A percentile compares a stretch with the other conserved stretches of the same genome.
These are phyloP conservation scores for Clarias macrocephalus DNA, from an alignment of 2,113 vertebrate genomes.

Conservation along the genomic window DNA sequence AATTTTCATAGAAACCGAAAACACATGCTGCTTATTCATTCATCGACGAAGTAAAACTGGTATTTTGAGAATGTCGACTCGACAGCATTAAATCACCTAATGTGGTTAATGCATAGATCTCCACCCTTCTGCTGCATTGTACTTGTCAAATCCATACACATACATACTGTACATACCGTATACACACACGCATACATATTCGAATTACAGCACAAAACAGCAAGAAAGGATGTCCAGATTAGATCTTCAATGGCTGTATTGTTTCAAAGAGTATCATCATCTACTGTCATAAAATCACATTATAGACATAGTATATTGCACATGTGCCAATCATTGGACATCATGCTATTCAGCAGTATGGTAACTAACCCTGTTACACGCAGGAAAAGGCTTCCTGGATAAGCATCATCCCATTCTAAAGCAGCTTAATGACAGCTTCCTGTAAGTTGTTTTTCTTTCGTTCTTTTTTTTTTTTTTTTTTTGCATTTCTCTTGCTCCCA, in stretches of 20 bases:
- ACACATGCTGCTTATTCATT: neutral
- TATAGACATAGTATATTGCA: neutral
- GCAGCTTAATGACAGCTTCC: too few species aligned
- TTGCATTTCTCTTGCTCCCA: too few species aligned
- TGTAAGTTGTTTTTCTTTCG: too few species aligned
- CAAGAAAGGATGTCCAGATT: neutral
- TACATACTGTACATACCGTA: neutral
- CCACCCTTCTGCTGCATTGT: neutral
- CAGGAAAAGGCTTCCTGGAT: too few species aligned
- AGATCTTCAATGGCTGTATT: neutral
- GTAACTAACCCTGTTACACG: neutral
- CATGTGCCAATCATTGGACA: neutral
- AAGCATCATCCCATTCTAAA: too few species aligned
- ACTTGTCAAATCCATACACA: neutral
- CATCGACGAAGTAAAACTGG: neutral
- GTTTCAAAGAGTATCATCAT: neutral
- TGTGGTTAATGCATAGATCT: neutral
- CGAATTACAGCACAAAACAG: neutral
- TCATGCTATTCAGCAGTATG: neutral
- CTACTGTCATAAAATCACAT: neutral
- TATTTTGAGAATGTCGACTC: neutral
- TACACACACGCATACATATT: too few species aligned
- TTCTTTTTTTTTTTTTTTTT: too few species aligned
- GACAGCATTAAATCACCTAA: neutral
- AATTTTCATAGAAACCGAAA: neutral